These are phyloP conservation scores for Synergus japonicus DNA, from an alignment of 2,888 invertebrate species.

Conservation along the genomic window DNA sequence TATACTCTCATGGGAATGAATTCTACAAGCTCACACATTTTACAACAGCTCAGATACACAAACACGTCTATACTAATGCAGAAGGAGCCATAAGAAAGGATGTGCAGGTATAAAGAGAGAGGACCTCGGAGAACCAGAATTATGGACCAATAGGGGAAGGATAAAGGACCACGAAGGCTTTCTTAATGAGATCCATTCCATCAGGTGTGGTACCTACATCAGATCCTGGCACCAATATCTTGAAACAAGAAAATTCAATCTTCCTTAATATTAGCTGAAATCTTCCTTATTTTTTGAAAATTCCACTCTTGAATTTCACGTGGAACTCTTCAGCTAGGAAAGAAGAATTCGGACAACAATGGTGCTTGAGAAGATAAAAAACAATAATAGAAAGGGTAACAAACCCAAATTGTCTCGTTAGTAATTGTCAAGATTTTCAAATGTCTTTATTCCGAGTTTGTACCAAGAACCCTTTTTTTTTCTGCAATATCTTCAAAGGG, in stretches of 20 bases:
- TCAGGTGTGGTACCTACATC: constrained; percentile 58
- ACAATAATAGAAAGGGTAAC: background rate
- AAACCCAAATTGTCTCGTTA: background rate
- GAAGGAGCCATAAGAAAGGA: background rate
- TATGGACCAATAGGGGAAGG: constrained; percentile 51
- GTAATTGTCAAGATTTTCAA: background rate
- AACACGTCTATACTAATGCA: background rate
- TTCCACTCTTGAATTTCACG: too few relatives aligned
- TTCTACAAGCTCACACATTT: background rate
- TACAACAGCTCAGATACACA: background rate
- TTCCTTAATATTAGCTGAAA: background rate
- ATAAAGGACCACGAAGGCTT: constrained; percentile 69
- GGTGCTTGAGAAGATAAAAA: background rate
- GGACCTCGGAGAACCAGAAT: constrained; percentile 46
- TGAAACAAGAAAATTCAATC: background rate
- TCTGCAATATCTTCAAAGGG: background rate
- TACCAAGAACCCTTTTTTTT: background rate
- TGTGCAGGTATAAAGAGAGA: constrained; percentile 59
- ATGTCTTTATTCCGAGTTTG: background rate
- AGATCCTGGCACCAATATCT: constrained; percentile 9
- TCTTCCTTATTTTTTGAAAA: background rate
- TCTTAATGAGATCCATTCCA: constrained; percentile 72
- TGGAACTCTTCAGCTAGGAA: too few relatives aligned
- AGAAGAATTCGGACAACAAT: background rate
- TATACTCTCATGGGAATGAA: background rate